Percentiles rank a stretch among this genome's conserved stretches.
Evolutionary conservation across 2,797 vertebrate species (phyloP).

Genomic region (Cuniculus paca): DNA sequence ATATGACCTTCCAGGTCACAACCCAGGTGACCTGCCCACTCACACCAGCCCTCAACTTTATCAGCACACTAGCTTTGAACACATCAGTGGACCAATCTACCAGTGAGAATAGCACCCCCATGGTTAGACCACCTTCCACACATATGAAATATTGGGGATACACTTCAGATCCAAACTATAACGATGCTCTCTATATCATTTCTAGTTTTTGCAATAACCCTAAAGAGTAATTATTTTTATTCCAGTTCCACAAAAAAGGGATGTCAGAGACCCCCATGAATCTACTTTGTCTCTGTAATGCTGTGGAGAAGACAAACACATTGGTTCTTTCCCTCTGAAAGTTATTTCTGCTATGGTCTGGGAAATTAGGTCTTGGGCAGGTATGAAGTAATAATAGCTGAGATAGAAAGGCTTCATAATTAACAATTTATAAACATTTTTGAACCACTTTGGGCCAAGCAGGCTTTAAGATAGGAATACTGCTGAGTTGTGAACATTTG

Average conservation of each 20-base stretch:
- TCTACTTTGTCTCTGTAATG: accelerated
- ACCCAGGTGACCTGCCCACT: neutral
- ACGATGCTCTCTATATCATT: accelerated
- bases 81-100: too few species aligned
- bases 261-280: accelerated
- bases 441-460: accelerated
- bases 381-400: accelerated
- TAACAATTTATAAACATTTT: neutral
- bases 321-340: accelerated
- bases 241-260: neutral
- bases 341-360: accelerated
- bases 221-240: neutral
- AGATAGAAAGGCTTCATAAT: accelerated
- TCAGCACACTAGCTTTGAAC: neutral
- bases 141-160: neutral
- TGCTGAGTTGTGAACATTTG: accelerated
- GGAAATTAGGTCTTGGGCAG: neutral
- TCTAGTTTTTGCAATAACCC: neutral
- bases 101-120: neutral
- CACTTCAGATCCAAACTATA: neutral
- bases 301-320: neutral
- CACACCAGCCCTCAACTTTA: neutral
- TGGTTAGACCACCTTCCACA: neutral
- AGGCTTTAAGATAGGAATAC: accelerated
- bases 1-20: neutral